phyloP scores from a whole-genome alignment of 1,140 invertebrate species.

The Ridgeia piscesae region DNA sequence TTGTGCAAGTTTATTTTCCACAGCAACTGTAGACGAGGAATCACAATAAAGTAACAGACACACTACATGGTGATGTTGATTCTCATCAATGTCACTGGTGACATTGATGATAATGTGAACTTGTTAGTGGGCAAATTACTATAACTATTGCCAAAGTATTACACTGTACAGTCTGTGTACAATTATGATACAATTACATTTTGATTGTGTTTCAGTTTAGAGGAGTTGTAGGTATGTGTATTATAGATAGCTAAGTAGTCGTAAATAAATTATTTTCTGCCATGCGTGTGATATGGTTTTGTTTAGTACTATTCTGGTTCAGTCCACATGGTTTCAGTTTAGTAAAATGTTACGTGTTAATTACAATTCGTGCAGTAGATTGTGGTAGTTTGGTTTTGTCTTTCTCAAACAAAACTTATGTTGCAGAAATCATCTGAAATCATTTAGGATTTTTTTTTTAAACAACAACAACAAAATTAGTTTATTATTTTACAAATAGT shows the following conservation, averaged over 20 bases:
- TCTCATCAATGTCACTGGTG: not conserved
- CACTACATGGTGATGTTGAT: not conserved
- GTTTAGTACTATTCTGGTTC: not conserved
- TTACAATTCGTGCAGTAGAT: too few species aligned
- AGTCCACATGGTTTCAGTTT: not conserved
- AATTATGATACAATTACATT: not conserved
- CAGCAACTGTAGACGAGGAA: not conserved
- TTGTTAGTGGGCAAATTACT: not conserved
- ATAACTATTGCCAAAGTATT: not conserved
- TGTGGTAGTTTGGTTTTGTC: too few species aligned
- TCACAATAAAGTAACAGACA: not conserved
- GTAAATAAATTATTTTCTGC: constrained; percentile 2
- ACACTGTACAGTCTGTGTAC: too few species aligned
- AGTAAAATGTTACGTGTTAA: not conserved
- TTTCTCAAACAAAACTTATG: too few species aligned
- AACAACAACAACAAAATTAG: too few species aligned
- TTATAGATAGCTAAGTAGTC: not conserved
- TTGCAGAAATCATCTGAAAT: too few species aligned
- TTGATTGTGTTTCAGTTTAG: not conserved
- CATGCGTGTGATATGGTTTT: not conserved
- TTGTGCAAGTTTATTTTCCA: constrained; percentile 1
- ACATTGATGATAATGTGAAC: not conserved
- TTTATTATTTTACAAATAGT: too few species aligned
- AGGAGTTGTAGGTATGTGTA: not conserved
- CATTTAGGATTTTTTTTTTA: too few species aligned